These are phyloP conservation scores for Nipponacmea schrenckii DNA, from an alignment of 2,888 invertebrate species.

Conservation along the genomic window DNA sequence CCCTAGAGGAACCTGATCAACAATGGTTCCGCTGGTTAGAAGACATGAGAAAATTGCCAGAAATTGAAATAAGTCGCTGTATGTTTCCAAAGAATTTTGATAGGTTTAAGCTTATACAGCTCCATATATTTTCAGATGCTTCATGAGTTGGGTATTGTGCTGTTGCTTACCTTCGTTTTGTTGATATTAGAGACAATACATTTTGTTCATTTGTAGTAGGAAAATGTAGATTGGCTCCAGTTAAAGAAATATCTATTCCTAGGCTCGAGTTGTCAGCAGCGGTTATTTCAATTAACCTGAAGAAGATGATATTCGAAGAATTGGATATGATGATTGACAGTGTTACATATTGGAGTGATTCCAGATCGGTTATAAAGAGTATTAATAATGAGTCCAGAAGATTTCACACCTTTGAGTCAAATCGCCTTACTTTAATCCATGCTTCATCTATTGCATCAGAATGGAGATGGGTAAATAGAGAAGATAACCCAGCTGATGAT, in stretches of 20 bases:
- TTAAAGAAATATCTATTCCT: not conserved
- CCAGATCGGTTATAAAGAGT: not conserved
- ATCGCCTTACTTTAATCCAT: not conserved
- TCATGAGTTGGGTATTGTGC: not conserved
- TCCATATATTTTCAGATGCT: not conserved
- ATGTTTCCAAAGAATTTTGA: not conserved
- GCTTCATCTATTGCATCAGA: not conserved
- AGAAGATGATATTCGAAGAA: not conserved
- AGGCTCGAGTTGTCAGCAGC: not conserved
- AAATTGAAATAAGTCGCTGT: not conserved
- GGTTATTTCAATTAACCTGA: not conserved
- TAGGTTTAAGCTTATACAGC: not conserved
- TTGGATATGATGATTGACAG: not conserved
- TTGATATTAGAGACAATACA: not conserved
- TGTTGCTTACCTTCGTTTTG: slow-evolving; percentile 4
- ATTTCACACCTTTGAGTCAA: not conserved
- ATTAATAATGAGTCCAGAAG: not conserved
- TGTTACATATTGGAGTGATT: not conserved
- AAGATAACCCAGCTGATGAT: not conserved
- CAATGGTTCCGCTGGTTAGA: not conserved
- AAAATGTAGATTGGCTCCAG: not conserved
- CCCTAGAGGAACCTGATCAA: not conserved
- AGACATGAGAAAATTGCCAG: not conserved
- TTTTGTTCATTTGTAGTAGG: not conserved
- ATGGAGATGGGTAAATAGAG: not conserved